Base-by-base conservation (phyloP, 2,113 vertebrate species). In the Tragelaphus imberbis region DNA sequence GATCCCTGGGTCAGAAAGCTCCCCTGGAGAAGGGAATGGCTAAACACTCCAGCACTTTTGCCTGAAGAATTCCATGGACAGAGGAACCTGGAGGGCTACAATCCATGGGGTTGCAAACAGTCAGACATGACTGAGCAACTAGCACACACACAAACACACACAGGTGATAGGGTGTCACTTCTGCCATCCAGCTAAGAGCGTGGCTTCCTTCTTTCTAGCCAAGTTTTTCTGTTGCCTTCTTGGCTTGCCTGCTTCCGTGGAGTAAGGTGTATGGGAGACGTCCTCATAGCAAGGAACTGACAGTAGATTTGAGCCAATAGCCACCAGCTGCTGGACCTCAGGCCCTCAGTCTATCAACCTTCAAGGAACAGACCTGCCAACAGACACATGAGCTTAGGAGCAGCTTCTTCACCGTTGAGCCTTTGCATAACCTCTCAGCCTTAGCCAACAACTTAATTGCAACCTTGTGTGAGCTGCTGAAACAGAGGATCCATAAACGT, bases 371-470 rank as follows among this genome's bases (percentile, higher is more conserved):
- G 30, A 6, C 33, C 40, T 53, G 15, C 61, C 55, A 23, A 58
- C 11, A 16, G 7, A 10, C 7, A 8, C 40, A 2, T 5, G 19
- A 21, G 44, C 28, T 7, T 0, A 3, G 30, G 25, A 87, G 36
- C 58, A 40, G 51, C 19, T 10, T 28, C 63, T 55, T 90, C 17
- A 14, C 47, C 2, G 0, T 6, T 0, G 13, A 88, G 58, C 28
- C 80, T 89, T 61, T 6, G 3, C 21, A 84, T n/a, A n/a, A 30
- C 33, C 15, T 2, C 77, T 53, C 7, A 25, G 75, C 56, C 63
- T 93, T 7, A 6, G 13, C 8, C 0, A 0, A 49, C 53, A 80
- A 19, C 36, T 59, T 30, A 40, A 36, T 55, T 15, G 14, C n/a
- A n/a, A 16, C 75, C 75, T 51, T 11, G 9, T 15, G 85, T 21